These are phyloP conservation scores for Cyrtorhinus lividipennis DNA, from an alignment of 1,140 invertebrate species.

Conservation along the genomic window DNA sequence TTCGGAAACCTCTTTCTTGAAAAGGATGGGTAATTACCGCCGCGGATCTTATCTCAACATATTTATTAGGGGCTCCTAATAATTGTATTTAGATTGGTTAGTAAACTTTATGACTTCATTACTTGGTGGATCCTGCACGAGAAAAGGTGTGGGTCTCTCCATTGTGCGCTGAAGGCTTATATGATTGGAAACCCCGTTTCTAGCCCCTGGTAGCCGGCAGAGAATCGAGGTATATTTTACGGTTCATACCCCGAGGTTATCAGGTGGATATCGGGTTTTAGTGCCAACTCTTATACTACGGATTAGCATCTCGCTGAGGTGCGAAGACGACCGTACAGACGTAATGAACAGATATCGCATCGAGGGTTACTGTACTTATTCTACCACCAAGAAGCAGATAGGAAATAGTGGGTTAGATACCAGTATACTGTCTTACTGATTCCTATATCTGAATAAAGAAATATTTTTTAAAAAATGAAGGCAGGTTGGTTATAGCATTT, in stretches of 20 bases:
- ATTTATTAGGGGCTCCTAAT: conserved; percentile 1
- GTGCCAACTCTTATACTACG: neutral
- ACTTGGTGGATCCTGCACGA: neutral
- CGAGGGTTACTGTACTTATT: no score
- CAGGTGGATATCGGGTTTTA: neutral
- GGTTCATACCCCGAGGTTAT: neutral
- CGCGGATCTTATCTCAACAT: neutral
- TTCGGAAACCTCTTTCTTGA: neutral
- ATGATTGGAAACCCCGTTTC: neutral
- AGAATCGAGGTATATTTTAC: neutral
- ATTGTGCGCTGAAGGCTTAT: neutral
- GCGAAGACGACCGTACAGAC: neutral
- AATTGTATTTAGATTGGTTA: conserved; percentile 7
- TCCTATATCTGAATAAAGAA: no score
- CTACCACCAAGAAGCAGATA: no score
- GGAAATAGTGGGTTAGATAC: no score
- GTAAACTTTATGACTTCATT: neutral
- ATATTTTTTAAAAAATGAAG: no score
- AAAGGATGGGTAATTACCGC: neutral
- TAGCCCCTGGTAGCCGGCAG: no score
- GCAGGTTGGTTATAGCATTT: no score
- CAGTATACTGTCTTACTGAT: no score
- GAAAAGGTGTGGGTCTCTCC: no score
- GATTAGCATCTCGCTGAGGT: neutral
- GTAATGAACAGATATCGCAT: no score